Conservation (phyloP, 1,140 invertebrate genomes). For the Microplitis mediator region DNA sequence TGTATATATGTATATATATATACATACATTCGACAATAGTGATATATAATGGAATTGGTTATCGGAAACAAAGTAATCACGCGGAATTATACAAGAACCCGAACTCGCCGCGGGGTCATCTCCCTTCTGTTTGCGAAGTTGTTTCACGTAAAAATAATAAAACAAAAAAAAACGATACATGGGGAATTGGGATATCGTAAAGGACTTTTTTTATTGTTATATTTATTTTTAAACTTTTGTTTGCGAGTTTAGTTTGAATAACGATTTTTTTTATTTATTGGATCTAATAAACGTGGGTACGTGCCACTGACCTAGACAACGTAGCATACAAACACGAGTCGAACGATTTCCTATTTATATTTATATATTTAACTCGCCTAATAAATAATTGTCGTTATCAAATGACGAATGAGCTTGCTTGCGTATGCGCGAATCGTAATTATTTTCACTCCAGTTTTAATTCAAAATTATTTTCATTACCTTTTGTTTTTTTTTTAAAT, state of each 20-base stretch:
- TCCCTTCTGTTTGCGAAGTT: constrained; percentile 21
- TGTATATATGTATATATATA: neutral
- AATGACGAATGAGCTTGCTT: constrained; percentile 24
- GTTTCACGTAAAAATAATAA: neutral
- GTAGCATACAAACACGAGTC: constrained; percentile 13
- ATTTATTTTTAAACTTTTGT: too few species aligned
- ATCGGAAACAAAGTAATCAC: constrained; percentile 14
- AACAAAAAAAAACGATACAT: too few species aligned
- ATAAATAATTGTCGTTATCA: neutral
- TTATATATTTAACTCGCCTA: constrained; percentile 16
- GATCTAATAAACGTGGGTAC: constrained; percentile 26
- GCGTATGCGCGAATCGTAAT: constrained; percentile 6
- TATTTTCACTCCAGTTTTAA: neutral
- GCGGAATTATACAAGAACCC: constrained; percentile 10
- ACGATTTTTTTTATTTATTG: neutral
- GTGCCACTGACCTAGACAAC: constrained; percentile 33
- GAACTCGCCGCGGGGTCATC: constrained; percentile 27
- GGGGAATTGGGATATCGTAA: too few species aligned
- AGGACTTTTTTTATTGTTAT: too few species aligned
- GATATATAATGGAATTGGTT: neutral
- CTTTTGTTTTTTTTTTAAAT: too few species aligned
- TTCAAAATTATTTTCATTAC: too few species aligned
- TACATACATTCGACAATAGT: neutral
- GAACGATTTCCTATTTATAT: neutral
- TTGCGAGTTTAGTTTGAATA: too few species aligned